Evolutionary conservation across 2,888 invertebrate genomes (phyloP), one percentile per base, ranked within the genome.

Genomic region (Gastrophysa polygoni): DNA sequence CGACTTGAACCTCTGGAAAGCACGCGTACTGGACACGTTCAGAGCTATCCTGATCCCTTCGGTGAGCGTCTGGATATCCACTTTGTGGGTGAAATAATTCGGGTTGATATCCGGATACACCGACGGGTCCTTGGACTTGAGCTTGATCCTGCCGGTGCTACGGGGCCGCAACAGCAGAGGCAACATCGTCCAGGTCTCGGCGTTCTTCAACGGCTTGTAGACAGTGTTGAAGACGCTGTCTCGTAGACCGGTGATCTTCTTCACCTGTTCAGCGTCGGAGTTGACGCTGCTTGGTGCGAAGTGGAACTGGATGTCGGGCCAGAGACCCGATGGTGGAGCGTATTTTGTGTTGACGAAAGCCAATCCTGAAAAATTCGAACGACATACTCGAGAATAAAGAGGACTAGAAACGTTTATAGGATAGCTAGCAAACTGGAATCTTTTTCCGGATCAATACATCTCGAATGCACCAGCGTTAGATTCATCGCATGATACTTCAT

Each of bases 281-380:
- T 91, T 92, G 0, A 94, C 87, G 1, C 92, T 92, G 74, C 93
- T 91, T 0, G 94, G 91, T 0, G 91, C 89, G 76, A 94, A 94
- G 75, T 94, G 94, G 73, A 93, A 93, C 75, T 95, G 93, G 47
- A 95, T 86, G 69, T 95, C 95, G 0, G 95, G 95, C 88, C 90
- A 93, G 61, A 88, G 86, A 0, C 88, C 88, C 0, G 88, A 86
- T 0, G 85, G 82, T 34, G 93, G 91, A n/a, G 93, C 92, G 78
- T 91, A 93, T 77, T 91, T 92, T 0, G 93, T 91, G 73, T 95
- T 94, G 1, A 95, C 87, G 75, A 95, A 95, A 0, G 94, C 95
- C 0, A 95, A 81, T 46, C 68, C 68, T 68, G 21, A 3, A 58
- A 50, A 21, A 47, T 44, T 21, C n/a, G 28, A 43, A 28, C 11